A percentile compares a stretch with the other conserved stretches of the same genome.
These are phyloP conservation scores for Rhegmatorhina hoffmannsi DNA, from an alignment of 2,113 vertebrate genomes.

Conservation along the genomic window DNA sequence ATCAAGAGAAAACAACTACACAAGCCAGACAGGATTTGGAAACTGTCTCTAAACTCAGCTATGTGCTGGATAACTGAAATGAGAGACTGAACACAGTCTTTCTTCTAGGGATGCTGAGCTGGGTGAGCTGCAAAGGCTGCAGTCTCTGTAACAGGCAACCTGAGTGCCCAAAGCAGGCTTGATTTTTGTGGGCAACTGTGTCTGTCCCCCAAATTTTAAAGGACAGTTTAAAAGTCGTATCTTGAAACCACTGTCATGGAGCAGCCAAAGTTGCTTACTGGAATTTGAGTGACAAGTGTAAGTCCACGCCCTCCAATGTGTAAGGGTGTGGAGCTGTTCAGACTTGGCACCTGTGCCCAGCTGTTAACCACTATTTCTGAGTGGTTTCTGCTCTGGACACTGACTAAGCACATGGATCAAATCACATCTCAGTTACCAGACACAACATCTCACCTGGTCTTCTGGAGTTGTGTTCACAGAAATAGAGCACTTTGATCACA, in stretches of 20 bases:
- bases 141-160: fast-evolving
- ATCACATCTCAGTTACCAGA: not conserved
- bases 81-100: not conserved
- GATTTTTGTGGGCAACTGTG: fast-evolving
- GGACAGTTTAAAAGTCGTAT: not conserved
- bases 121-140: not conserved
- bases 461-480: not conserved
- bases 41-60: not conserved
- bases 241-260: not conserved
- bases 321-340: not conserved
- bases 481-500: not conserved
- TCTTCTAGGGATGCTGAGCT: not conserved
- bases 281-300: not conserved
- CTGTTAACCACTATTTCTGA: not conserved
- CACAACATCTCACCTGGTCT: not conserved
- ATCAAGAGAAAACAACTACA: not conserved
- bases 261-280: not conserved
- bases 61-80: not conserved
- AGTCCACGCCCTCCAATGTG: not conserved
- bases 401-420: not conserved
- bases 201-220: not conserved
- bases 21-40: not conserved
- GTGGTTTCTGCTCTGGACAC: not conserved
- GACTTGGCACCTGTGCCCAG: not conserved
- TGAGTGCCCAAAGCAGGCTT: not conserved